Evolutionary conservation across 1,140 invertebrate genomes (phyloP), one percentile per base, ranked within the genome.

Genomic region (Cotesia typhae): DNA sequence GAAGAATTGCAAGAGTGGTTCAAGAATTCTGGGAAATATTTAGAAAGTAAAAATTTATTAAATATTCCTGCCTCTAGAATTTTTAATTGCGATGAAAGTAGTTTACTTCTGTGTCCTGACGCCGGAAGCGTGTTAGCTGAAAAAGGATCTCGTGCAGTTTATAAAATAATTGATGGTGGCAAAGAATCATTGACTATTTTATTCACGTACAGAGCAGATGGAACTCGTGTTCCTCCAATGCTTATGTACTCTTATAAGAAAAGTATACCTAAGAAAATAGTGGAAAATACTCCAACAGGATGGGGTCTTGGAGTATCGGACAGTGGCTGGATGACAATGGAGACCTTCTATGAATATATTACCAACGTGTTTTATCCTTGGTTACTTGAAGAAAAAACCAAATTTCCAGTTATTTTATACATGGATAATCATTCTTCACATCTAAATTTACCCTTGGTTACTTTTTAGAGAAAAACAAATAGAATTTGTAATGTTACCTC

Each of bases 81-180:
- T 12, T 81, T 78, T 60, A 84, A 84, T 71, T 77, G 76, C 7
- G 81, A 84, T 67, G 83, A 85, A 74, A 80, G 76, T 14, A 73
- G 70, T 61, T 81, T 85, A 63, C 66, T 76, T n/a, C 51, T 83
- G 5, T 80, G 78, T 63, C 80, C 80, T 55, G 78, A 78, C 72
- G 78, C 51, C 36, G 76, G 74, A 5, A 61, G 70, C 20, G 79
- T 84, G 28, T 71, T 84, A 17, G 76, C 65, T 12, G 51, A 55
- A 70, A 81, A 80, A 77, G 81, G 81, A n/a, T 68, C 72, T n/a
- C 80, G 73, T 77, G 78, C 83, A 66, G 73, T 81, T 17, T 82
- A 83, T 67, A 76, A 75, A 67, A 41, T 84, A 12, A 77, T 78
- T 6, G 47, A 76, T 14, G 79, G 70, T 7, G 71, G 51, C 17